These are phyloP conservation scores for Hydraecia micacea DNA, from an alignment of 2,888 invertebrate genomes.

Conservation along the genomic window DNA sequence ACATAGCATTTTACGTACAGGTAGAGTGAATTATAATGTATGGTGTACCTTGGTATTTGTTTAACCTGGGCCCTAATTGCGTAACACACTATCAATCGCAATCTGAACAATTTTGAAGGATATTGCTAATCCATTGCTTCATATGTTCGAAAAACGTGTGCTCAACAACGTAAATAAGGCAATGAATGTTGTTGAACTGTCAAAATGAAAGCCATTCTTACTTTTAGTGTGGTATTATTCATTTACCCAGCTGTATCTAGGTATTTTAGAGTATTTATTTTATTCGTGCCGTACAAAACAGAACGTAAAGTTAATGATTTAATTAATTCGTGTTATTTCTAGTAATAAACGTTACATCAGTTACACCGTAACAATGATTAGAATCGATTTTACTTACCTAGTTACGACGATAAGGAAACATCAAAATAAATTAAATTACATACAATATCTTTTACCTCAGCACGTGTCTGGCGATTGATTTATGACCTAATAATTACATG, in stretches of 20 bases:
- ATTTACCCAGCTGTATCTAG: no score
- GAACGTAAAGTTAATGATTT: neutral
- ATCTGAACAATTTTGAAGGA: no score
- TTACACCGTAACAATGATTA: slow-evolving; percentile 1
- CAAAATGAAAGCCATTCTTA: no score
- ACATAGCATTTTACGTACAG: neutral
- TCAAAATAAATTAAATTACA: slow-evolving; percentile 11
- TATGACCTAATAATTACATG: neutral
- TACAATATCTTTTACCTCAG: neutral
- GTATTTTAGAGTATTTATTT: no score
- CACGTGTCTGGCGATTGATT: neutral
- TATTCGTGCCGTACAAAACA: neutral
- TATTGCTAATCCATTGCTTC: no score
- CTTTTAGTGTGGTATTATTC: no score
- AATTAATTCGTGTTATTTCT: neutral
- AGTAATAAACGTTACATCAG: neutral
- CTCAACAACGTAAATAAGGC: no score
- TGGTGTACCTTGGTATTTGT: neutral
- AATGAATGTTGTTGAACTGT: no score
- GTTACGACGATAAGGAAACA: slow-evolving; percentile 8
- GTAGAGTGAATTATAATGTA: neutral
- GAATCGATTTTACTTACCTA: neutral
- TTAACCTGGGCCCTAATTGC: neutral
- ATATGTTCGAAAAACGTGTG: no score
- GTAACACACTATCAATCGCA: no score